A percentile compares a stretch with the other conserved stretches of the same genome.
phyloP scores from a whole-genome alignment of 2,113 vertebrate genomes.

The Xenopus borealis region DNA sequence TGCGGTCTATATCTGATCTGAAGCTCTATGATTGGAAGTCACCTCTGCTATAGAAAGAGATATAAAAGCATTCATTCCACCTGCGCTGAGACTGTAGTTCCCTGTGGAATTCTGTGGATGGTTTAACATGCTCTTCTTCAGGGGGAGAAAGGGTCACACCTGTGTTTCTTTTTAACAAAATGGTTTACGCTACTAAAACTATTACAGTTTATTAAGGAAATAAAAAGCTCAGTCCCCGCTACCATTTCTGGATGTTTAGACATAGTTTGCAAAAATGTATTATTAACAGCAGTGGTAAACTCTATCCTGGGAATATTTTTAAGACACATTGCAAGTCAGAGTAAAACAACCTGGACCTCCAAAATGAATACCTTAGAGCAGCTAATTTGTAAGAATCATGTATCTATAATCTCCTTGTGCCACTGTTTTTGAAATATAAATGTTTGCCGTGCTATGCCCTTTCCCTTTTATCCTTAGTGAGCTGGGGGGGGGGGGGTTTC shows the following conservation, averaged over 20 bases:
- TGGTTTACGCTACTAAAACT: too few species aligned
- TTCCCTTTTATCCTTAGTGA: too few species aligned
- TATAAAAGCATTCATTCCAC: slow-evolving; percentile 5
- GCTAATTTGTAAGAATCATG: too few species aligned
- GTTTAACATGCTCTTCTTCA: not conserved
- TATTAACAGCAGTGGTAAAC: too few species aligned
- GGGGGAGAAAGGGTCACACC: not conserved
- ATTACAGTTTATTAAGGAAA: not conserved
- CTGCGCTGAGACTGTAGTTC: not conserved
- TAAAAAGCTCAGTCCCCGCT: not conserved
- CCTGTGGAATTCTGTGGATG: not conserved
- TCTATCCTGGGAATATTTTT: too few species aligned
- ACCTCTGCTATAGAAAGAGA: not conserved
- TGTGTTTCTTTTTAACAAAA: not conserved
- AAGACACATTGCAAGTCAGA: too few species aligned
- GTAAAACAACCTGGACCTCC: too few species aligned
- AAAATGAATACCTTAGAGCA: too few species aligned
- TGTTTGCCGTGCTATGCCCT: too few species aligned
- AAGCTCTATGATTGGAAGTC: not conserved
- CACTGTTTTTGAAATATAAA: too few species aligned
- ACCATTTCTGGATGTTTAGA: not conserved
- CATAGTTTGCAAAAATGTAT: not conserved
- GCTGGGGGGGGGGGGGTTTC: too few species aligned
- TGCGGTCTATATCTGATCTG: slow-evolving; percentile 10
- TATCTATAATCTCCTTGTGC: too few species aligned